Evolutionary conservation across 2,888 invertebrate species (phyloP).

Genomic region (Barypeithes pellucidus): DNA sequence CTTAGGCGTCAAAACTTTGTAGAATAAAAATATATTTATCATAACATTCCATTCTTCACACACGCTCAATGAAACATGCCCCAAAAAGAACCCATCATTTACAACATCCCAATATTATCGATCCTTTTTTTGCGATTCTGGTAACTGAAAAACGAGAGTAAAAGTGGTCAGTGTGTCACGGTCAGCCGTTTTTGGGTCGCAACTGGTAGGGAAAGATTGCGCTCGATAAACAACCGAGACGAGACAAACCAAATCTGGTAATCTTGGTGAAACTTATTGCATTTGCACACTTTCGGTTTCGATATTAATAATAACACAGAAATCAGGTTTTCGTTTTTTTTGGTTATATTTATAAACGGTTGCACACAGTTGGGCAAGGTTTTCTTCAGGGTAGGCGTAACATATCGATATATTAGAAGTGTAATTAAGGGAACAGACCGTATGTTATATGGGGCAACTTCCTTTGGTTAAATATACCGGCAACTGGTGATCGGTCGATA

Average conservation of each 20-base stretch:
- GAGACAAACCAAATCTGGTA: conserved; percentile 49
- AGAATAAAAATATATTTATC: too few relatives aligned
- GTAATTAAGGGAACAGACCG: too few relatives aligned
- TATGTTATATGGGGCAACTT: too few relatives aligned
- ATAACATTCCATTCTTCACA: too few relatives aligned
- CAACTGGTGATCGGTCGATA: too few relatives aligned
- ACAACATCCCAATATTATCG: conserved; percentile 20
- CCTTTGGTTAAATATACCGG: too few relatives aligned
- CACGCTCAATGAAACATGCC: too few relatives aligned
- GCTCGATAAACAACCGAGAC: conserved; percentile 33
- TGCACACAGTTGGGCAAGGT: conserved; percentile 20
- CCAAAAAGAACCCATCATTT: conserved; percentile 39
- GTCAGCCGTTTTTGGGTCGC: conserved; percentile 35
- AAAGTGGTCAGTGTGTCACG: conserved; percentile 63
- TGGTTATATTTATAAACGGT: conserved; percentile 12
- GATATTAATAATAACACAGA: conserved; percentile 26
- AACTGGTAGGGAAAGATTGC: conserved; percentile 42
- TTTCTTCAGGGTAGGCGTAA: conserved; percentile 8
- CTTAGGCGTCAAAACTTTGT: too few relatives aligned
- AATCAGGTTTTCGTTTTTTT: conserved; percentile 27
- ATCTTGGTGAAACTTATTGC: conserved; percentile 38
- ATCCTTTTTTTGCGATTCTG: conserved; percentile 28
- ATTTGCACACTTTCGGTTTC: conserved; percentile 43
- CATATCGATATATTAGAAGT: not conserved
- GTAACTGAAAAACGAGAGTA: conserved; percentile 59